Conservation (phyloP, 2,797 vertebrate species). For the Enteromius mattozi region DNA sequence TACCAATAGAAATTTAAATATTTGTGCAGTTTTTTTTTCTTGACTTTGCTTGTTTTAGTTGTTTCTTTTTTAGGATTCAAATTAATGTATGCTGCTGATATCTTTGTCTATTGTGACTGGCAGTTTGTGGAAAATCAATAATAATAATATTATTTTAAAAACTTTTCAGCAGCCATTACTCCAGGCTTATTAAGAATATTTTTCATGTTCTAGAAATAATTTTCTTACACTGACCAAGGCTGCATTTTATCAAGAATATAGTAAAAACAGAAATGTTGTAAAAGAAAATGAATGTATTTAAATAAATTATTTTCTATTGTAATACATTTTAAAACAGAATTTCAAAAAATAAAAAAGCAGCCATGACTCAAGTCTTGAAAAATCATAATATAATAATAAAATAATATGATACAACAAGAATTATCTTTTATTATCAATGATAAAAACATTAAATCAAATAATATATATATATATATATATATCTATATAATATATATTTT, state of each 20-base stretch:
- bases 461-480: too few relatives aligned
- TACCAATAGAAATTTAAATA: not conserved
- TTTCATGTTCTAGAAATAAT: not conserved
- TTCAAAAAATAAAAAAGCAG: not conserved
- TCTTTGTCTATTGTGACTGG: not conserved
- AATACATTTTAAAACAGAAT: not conserved
- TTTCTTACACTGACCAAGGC: not conserved
- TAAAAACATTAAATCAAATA: not conserved
- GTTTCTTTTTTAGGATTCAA: not conserved
- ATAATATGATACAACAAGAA: not conserved
- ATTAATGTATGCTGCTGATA: not conserved
- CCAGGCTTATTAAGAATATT: not conserved
- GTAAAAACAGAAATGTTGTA: not conserved
- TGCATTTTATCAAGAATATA: not conserved
- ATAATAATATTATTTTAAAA: too few relatives aligned
- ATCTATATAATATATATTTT: too few relatives aligned
- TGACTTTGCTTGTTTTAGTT: not conserved
- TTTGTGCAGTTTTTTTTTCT: not conserved
- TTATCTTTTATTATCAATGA: not conserved
- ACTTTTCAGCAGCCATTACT: not conserved
- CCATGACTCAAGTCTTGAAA: not conserved
- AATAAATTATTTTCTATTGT: not conserved
- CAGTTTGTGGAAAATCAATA: too few relatives aligned
- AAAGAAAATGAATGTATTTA: not conserved
- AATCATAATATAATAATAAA: not conserved